Conservation (phyloP, 2,113 vertebrate species). For the Orycteropus afer region DNA sequence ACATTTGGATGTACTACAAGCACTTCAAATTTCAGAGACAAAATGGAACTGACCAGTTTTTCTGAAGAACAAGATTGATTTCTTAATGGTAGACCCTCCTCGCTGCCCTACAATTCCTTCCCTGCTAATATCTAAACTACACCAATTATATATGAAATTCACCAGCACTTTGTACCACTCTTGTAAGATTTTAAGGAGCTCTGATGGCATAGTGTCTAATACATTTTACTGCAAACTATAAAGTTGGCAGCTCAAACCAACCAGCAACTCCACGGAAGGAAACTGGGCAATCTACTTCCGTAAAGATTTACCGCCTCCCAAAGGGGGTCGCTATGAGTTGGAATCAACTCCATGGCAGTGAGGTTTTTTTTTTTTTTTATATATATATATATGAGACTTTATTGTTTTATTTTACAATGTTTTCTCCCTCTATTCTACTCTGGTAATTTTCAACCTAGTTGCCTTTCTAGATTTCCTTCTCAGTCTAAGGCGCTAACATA, state of each 20-base stretch:
- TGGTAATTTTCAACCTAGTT: neutral
- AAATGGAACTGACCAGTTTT: neutral
- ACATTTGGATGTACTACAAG: neutral
- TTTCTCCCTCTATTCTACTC: neutral
- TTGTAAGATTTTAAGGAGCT: neutral
- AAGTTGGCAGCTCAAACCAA: too few relatives aligned
- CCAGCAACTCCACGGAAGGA: too few relatives aligned
- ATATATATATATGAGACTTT: too few relatives aligned
- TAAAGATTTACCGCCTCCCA: too few relatives aligned
- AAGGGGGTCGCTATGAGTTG: too few relatives aligned
- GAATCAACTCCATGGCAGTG: too few relatives aligned
- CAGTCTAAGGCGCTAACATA: neutral
- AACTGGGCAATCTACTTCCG: too few relatives aligned
- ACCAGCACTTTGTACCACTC: neutral
- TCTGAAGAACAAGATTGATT: neutral
- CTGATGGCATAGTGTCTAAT: too few relatives aligned
- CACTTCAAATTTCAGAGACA: constrained; percentile 20
- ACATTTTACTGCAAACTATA: too few relatives aligned
- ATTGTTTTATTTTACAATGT: neutral
- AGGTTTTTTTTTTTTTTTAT: too few relatives aligned
- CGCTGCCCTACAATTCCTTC: neutral
- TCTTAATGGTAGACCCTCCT: neutral
- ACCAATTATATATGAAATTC: neutral
- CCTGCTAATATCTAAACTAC: constrained; percentile 21
- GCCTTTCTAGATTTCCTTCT: neutral